Base-by-base conservation (phyloP, 2,113 vertebrate genomes). In the Ctenodactylus gundi region DNA sequence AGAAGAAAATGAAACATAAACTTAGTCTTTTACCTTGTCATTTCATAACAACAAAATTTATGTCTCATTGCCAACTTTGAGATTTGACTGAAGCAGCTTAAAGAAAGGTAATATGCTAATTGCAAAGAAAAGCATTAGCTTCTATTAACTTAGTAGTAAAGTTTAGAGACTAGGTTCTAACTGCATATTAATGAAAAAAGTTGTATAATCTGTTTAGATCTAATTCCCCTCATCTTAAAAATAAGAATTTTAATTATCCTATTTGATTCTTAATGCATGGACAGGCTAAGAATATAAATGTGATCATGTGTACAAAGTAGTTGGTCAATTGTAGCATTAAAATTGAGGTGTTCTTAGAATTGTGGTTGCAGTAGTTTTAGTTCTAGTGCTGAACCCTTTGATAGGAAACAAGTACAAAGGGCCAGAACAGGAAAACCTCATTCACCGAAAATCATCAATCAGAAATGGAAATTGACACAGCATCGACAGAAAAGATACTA, bases 41-140 rank as follows among this genome's bases (percentile, higher is more conserved):
- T 88, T 95, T 90, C 36, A 44, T 60, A 88, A 88, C 36, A 85
- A 70, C n/a, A 88, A 70, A 85, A 88, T 1, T 80, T 62, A 31
- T 39, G 8, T 72, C 2, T 72, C 34, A 77, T 13, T 86, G 51
- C 10, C 70, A 64, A 68, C 78, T 83, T 87, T 90, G 80, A 92
- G 60, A 75, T 36, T 13, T 17, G 41, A 0, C 13, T 60, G 20
- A 86, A 92, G 21, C n/a, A 77, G 46, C 18, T 10, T 46, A 85
- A 81, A 10, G 8, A 44, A 92, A 85, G 57, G 60, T 21, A 27
- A 84, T 64, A 20, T 75, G 58, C 23, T 80, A 86, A 85, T 8
- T 58, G 31, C 58, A 90, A 78, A 39, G 8, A 87, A 27, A 81
- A 21, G 29, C 39, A 51, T 62, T 83, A 49, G 21, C 49, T 81